Conservation (phyloP, 2,888 invertebrate species). For the Microplitis manilae region DNA sequence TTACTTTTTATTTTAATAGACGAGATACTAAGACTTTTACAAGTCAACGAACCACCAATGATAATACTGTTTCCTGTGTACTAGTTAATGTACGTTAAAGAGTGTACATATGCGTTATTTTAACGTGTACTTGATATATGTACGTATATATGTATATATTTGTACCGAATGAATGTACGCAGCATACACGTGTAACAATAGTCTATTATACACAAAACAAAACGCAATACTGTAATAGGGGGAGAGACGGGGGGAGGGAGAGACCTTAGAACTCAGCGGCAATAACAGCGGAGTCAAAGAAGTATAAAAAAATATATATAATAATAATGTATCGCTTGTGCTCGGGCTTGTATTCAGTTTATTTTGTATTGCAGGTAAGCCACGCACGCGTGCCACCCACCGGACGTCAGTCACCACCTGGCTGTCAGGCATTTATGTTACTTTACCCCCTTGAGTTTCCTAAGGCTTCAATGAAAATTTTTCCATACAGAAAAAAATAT, state of each 20-base stretch:
- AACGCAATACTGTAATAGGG: neutral
- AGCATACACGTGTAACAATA: neutral
- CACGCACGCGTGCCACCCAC: constrained; percentile 34
- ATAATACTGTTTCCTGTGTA: constrained; percentile 28
- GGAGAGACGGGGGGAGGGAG: neutral
- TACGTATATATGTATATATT: neutral
- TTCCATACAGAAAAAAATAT: too few species aligned
- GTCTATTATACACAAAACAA: neutral
- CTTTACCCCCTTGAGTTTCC: neutral
- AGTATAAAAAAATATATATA: constrained; percentile 1
- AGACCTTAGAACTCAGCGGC: neutral
- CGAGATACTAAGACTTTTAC: constrained; percentile 2
- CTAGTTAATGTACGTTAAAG: neutral
- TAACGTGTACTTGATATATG: neutral
- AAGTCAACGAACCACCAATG: constrained; percentile 31
- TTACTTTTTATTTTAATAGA: neutral
- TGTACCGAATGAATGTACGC: neutral
- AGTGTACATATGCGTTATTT: neutral
- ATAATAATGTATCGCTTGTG: constrained; percentile 29
- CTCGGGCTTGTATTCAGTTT: constrained; percentile 5
- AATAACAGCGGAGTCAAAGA: neutral
- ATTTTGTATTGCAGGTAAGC: constrained; percentile 24
- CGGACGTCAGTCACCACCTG: constrained; percentile 42
- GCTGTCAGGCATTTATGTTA: constrained; percentile 5
- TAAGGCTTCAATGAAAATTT: neutral